Base-by-base conservation (phyloP, 2,113 vertebrate genomes). In the Butorides virescens region DNA sequence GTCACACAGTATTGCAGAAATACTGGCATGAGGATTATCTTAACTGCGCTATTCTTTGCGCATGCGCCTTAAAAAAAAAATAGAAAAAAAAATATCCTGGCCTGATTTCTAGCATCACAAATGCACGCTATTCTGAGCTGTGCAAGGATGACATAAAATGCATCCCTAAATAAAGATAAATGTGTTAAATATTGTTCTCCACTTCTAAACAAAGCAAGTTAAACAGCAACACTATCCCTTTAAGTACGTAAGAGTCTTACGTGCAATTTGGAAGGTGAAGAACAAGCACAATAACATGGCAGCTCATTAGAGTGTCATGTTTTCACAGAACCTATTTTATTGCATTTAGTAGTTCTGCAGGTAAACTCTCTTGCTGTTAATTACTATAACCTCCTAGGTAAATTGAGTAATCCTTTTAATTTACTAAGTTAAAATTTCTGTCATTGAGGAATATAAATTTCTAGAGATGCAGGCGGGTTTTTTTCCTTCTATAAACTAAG, bases 371-470 rank as follows among this genome's bases (percentile, higher is more conserved):
- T 67, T 91, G 70, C 75, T 93, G 56, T 97, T 95, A 93, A 92
- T 96, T 97, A 96, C 80, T 86, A 22, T 62, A 72, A 85, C 96
- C 93, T 95, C 11, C 42, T 58, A 95, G 71, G 86, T 96, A 96
- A 97, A 96, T 55, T 82, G 88, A 97, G 86, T 91, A 96, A 97
- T 79, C 32, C 84, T 96, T 95, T 97, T 94, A 72, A 97, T 96
- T 97, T 96, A 93, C 58, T 23, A 95, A 95, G 81, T 93, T 80
- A 90, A 96, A 97, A 96, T 78, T 78, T 86, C 91, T 49, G 46
- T 83, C 86, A 59, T 42, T 66, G 88, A 97, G 83, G 83, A 92
- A 94, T 75, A 94, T 37, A 61, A 58, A 86, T 90, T 97, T 95
- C 93, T 77, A 77, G 88, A 79, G 56, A 85, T 0, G 2, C 29